These are phyloP conservation scores for Lepeophtheirus nordmannii DNA, from an alignment of 2,888 invertebrate species.

Conservation along the genomic window DNA sequence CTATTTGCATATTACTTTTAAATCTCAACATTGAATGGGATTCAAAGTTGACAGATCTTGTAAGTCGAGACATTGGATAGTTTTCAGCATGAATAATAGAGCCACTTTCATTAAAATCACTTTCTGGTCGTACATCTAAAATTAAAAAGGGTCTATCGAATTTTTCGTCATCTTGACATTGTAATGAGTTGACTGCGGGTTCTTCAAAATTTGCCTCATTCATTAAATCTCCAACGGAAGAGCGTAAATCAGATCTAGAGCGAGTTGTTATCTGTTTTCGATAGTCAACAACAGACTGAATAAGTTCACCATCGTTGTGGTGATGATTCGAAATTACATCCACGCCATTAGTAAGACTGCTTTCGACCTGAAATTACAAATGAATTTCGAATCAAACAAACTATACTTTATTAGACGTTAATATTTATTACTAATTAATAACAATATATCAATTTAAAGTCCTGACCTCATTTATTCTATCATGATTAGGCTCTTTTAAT, in stretches of 20 bases:
- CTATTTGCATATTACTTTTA: constrained; percentile 34
- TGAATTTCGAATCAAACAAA: too few relatives aligned
- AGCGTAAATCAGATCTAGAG: neutral
- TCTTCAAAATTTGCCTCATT: neutral
- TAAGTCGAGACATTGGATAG: constrained; percentile 35
- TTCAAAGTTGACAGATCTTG: constrained; percentile 33
- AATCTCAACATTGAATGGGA: constrained; percentile 35
- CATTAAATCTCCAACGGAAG: neutral
- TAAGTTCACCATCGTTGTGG: too few relatives aligned
- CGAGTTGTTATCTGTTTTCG: neutral
- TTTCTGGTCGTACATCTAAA: constrained; percentile 36
- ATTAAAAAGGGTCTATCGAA: constrained; percentile 34
- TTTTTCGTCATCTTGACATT: neutral
- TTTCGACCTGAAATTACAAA: too few relatives aligned
- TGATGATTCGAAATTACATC: too few relatives aligned
- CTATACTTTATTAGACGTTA: too few relatives aligned
- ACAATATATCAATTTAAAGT: too few relatives aligned
- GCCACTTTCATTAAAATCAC: constrained; percentile 30
- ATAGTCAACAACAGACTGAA: neutral
- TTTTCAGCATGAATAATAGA: constrained; percentile 36
- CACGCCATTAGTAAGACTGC: too few relatives aligned
- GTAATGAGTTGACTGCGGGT: neutral
- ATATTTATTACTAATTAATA: too few relatives aligned
- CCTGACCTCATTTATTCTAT: too few relatives aligned
- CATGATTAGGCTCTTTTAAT: neutral